Evolutionary conservation across 1,140 invertebrate species (phyloP).

Genomic region (Eupeodes corollae): DNA sequence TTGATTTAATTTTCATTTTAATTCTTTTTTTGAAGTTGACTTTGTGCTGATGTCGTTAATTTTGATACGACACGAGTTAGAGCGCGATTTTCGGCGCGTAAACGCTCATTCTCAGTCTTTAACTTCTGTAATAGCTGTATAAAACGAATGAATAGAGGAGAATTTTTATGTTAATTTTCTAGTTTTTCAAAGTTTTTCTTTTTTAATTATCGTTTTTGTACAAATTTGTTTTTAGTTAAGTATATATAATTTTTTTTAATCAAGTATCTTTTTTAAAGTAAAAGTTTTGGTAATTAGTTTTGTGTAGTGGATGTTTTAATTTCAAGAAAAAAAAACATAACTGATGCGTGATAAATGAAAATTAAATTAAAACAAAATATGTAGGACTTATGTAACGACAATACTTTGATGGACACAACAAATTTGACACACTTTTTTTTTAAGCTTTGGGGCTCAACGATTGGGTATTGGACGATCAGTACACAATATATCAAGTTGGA

Average conservation of each 20-base stretch:
- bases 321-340: no score
- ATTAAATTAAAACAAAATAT: no score
- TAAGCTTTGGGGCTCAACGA: no score
- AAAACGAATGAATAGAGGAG: slow-evolving; percentile 12
- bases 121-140: slow-evolving; percentile 91
- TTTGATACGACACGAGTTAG: slow-evolving; percentile 90
- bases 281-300: no score
- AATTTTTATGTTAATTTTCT: slow-evolving; percentile 2
- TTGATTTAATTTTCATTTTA: slow-evolving; percentile 14
- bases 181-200: not conserved
- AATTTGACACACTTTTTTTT: no score
- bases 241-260: not conserved
- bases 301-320: no score
- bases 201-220: not conserved
- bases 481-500: no score
- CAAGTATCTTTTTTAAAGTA: no score
- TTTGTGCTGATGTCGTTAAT: slow-evolving; percentile 74
- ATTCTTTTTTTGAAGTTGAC: slow-evolving; percentile 36
- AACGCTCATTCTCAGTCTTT: slow-evolving; percentile 92
- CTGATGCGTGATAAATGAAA: no score
- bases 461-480: no score
- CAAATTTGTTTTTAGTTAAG: not conserved
- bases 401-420: no score
- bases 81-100: slow-evolving; percentile 90
- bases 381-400: no score